Percentiles rank a stretch among this genome's conserved stretches.
Conservation (phyloP, 2,888 invertebrate species). For the Rhagium mordax region DNA sequence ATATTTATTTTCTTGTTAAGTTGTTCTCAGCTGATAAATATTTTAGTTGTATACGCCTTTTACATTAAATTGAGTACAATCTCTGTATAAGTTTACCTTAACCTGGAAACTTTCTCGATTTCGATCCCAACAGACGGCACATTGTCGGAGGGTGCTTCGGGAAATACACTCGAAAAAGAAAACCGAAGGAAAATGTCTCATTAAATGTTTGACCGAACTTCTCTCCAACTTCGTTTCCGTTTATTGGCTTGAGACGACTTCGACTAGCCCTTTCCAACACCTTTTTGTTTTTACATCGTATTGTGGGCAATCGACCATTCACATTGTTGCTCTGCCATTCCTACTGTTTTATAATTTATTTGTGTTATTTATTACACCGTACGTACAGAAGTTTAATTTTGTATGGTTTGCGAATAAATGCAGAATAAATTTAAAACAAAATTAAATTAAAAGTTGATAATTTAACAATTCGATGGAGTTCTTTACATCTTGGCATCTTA, state of each 20-base stretch:
- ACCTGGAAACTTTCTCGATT: slow-evolving; percentile 22
- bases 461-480: no score
- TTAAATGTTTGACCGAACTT: slow-evolving; percentile 44
- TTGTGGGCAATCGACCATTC: slow-evolving; percentile 11
- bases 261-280: slow-evolving; percentile 7
- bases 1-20: background rate
- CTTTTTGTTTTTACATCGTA: slow-evolving; percentile 33
- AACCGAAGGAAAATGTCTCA: slow-evolving; percentile 43
- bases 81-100: slow-evolving; percentile 14
- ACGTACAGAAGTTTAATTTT: no score
- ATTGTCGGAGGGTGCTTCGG: slow-evolving; percentile 11
- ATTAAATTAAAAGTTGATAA: no score
- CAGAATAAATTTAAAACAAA: no score
- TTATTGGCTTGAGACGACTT: slow-evolving; percentile 19
- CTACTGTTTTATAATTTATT: no score
- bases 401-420: no score
- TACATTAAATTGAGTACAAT: slow-evolving; percentile 23
- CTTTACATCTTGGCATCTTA: no score
- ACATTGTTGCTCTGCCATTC: no score
- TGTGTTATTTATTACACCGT: no score
- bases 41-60: slow-evolving; percentile 9
- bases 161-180: slow-evolving; percentile 27
- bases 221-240: slow-evolving; percentile 24
- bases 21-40: background rate
- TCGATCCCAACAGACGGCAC: slow-evolving; percentile 12